These are phyloP conservation scores for Cerceris ruficornis DNA, from an alignment of 2,888 invertebrate species.

Conservation along the genomic window DNA sequence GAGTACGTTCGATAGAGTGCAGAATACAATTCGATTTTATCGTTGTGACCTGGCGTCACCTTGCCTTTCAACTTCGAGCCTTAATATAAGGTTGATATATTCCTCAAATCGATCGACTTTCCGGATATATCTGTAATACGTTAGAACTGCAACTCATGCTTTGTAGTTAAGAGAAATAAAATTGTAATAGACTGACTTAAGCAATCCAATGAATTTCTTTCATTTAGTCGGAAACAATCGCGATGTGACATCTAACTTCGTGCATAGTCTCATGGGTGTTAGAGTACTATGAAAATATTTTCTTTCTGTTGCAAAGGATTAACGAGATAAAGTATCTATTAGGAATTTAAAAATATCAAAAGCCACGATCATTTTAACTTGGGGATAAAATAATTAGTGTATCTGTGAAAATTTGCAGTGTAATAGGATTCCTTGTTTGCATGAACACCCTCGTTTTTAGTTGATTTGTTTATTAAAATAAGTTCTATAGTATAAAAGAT, in stretches of 20 bases:
- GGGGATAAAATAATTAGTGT: no score
- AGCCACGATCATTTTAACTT: no score
- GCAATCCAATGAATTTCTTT: conserved; percentile 11
- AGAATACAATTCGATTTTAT: conserved; percentile 27
- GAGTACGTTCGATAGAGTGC: not conserved
- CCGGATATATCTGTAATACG: conserved; percentile 39
- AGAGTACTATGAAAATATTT: not conserved
- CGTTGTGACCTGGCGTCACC: conserved; percentile 44
- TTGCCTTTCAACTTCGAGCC: conserved; percentile 55
- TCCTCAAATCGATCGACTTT: conserved; percentile 34
- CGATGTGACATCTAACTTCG: not conserved
- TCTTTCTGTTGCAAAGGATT: no score
- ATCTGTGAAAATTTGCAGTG: no score
- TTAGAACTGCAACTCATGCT: conserved; percentile 37
- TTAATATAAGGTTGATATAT: conserved; percentile 47
- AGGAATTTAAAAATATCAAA: no score
- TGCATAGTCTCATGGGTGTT: no score
- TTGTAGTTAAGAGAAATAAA: conserved; percentile 59
- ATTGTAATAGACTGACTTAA: conserved; percentile 48
- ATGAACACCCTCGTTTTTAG: conserved; percentile 1
- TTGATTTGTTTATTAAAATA: conserved; percentile 8
- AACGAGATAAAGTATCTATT: no score
- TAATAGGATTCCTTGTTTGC: not conserved
- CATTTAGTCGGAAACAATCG: not conserved
- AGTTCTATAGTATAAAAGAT: conserved; percentile 18